phyloP scores from a whole-genome alignment of 1,140 invertebrate genomes.

The Ceratina japonica region DNA sequence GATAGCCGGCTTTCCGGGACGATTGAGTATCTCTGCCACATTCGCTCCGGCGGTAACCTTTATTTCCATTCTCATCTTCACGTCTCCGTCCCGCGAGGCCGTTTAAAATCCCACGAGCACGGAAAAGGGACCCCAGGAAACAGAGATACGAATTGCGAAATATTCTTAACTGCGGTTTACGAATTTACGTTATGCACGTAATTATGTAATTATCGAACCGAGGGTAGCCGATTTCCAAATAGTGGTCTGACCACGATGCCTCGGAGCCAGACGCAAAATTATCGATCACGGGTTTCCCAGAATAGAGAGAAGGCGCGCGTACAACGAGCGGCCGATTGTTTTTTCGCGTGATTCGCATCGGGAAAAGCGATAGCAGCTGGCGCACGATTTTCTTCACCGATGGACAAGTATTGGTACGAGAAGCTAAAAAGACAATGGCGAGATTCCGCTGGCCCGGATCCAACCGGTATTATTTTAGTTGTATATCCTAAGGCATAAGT shows the following conservation, averaged over 20 bases:
- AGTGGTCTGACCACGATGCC: not conserved
- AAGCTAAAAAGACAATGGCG: constrained; percentile 40
- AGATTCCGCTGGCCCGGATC: not conserved
- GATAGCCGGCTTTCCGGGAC: too few relatives aligned
- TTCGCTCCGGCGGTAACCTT: too few relatives aligned
- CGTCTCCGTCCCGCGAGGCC: too few relatives aligned
- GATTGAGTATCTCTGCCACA: too few relatives aligned
- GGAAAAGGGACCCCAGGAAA: too few relatives aligned
- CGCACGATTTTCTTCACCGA: not conserved
- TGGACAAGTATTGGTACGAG: too few relatives aligned
- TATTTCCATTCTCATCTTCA: too few relatives aligned
- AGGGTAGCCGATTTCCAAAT: constrained; percentile 1
- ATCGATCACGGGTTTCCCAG: constrained; percentile 19
- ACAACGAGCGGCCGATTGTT: constrained; percentile 4
- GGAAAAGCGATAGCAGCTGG: constrained; percentile 4
- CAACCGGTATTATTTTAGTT: constrained; percentile 33
- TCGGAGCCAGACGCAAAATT: constrained; percentile 21
- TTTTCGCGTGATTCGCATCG: constrained; percentile 7
- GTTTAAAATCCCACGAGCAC: too few relatives aligned
- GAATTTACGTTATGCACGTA: too few relatives aligned
- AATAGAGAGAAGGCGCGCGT: not conserved
- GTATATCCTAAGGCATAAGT: constrained; percentile 16
- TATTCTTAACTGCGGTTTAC: too few relatives aligned
- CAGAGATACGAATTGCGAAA: too few relatives aligned
- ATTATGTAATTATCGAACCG: too few relatives aligned